Conservation (phyloP, 1,140 invertebrate genomes). For the Drepana arcuata region DNA sequence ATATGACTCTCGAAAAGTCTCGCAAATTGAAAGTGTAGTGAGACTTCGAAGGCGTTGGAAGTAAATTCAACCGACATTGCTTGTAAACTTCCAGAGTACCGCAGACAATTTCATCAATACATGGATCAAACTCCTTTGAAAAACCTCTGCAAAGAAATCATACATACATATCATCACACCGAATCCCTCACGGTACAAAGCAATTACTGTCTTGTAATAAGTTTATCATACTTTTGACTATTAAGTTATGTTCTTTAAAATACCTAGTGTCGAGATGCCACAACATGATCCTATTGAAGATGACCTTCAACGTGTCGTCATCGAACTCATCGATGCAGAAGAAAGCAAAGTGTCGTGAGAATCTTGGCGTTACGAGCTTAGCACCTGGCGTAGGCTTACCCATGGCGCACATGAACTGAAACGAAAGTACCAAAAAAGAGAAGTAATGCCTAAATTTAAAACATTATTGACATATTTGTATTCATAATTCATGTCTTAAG, state of each 20-base stretch:
- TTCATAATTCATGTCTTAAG: too few species aligned
- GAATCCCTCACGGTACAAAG: too few species aligned
- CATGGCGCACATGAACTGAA: slow-evolving; percentile 88
- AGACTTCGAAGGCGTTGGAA: slow-evolving; percentile 92
- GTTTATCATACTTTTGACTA: not conserved
- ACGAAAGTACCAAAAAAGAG: too few species aligned
- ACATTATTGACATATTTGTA: too few species aligned
- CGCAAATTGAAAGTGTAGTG: slow-evolving; percentile 96
- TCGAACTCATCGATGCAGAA: slow-evolving; percentile 93
- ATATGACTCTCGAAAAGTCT: slow-evolving; percentile 94
- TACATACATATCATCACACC: too few species aligned
- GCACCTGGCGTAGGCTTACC: slow-evolving; percentile 86
- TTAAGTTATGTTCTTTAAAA: slow-evolving; percentile 3
- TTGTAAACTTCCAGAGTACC: slow-evolving; percentile 93
- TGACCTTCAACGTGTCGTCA: slow-evolving; percentile 86
- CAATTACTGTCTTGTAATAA: not conserved
- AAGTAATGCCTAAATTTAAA: too few species aligned
- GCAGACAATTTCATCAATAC: slow-evolving; percentile 89
- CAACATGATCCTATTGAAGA: slow-evolving; percentile 92
- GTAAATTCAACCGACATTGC: slow-evolving; percentile 82
- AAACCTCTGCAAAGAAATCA: slow-evolving; percentile 80
- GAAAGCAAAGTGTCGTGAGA: slow-evolving; percentile 92
- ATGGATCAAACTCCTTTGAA: slow-evolving; percentile 95
- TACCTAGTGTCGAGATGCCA: slow-evolving; percentile 95
- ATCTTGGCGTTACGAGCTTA: slow-evolving; percentile 88